Evolutionary conservation across 1,140 invertebrate species (phyloP).

Genomic region (Drosophila sucinea): DNA sequence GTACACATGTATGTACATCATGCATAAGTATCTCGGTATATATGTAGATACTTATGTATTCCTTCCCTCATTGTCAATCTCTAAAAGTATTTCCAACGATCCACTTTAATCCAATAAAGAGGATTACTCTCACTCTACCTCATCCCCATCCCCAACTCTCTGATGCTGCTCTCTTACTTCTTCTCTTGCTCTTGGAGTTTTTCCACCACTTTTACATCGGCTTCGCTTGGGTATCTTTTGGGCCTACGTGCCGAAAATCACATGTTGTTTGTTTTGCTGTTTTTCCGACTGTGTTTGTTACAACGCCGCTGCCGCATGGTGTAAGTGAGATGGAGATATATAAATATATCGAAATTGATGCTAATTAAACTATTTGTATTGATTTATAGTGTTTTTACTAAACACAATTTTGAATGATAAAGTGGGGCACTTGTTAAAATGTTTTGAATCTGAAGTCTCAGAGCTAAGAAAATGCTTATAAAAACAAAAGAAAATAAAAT

Average conservation of each 20-base stretch:
- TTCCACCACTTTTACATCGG: slow-evolving; percentile 33
- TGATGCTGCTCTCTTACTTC: slow-evolving; percentile 19
- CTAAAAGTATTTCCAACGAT: not conserved
- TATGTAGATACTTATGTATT: not conserved
- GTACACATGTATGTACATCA: not conserved
- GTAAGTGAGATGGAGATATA: slow-evolving; percentile 25
- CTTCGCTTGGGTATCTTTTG: slow-evolving; percentile 31
- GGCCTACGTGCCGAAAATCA: slow-evolving; percentile 79
- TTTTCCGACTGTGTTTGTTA: slow-evolving; percentile 32
- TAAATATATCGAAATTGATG: slow-evolving; percentile 21
- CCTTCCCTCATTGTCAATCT: not conserved
- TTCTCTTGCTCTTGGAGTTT: slow-evolving; percentile 39
- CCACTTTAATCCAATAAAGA: not conserved
- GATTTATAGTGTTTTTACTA: not conserved
- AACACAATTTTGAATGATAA: not conserved
- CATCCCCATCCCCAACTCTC: not conserved
- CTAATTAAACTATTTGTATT: slow-evolving; percentile 3
- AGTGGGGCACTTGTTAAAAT: not conserved
- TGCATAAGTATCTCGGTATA: not conserved
- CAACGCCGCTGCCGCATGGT: slow-evolving; percentile 42
- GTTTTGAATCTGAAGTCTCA: not conserved
- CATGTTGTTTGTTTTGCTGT: slow-evolving; percentile 73
- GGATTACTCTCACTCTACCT: slow-evolving; percentile 8
- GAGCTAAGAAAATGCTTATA: slow-evolving; percentile 53
- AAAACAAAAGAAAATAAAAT: slow-evolving; percentile 36